phyloP scores from a whole-genome alignment of 2,113 vertebrate genomes.

The Erpornis zantholeuca region DNA sequence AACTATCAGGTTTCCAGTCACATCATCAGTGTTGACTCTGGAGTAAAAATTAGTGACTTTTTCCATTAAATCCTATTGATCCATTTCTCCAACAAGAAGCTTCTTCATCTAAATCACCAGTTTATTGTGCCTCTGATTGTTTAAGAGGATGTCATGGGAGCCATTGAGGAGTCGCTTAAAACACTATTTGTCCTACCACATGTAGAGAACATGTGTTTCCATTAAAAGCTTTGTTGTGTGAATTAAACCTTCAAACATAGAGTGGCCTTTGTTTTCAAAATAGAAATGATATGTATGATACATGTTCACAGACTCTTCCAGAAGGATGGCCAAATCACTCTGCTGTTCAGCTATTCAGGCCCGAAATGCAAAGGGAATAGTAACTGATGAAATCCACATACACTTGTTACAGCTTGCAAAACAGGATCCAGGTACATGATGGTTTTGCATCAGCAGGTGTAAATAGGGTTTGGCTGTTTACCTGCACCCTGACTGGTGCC shows the following conservation, averaged over 20 bases:
- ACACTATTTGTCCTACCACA: background rate
- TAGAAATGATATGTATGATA: background rate
- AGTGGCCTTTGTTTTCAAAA: conserved; percentile 2
- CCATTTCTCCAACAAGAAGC: conserved; percentile 17
- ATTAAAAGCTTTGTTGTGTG: background rate
- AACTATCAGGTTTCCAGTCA: conserved; percentile 46
- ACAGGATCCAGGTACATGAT: background rate
- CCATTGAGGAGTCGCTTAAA: conserved; percentile 29
- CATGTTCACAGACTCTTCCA: background rate
- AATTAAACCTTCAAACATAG: background rate
- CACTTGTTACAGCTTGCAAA: background rate
- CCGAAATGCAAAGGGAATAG: background rate
- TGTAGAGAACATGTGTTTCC: background rate
- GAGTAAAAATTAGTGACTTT: conserved; percentile 49
- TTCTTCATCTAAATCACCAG: background rate
- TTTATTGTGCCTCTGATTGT: conserved; percentile 32
- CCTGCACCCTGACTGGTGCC: background rate
- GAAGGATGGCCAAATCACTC: background rate
- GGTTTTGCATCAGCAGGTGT: background rate
- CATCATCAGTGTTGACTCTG: conserved; percentile 37
- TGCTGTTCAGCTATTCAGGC: background rate
- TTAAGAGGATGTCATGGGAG: conserved; percentile 46
- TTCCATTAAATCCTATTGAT: conserved; percentile 41
- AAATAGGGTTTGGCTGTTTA: background rate
- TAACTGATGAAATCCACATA: background rate